phyloP scores from a whole-genome alignment of 2,888 invertebrate species.

The Dolichopus griseipennis region DNA sequence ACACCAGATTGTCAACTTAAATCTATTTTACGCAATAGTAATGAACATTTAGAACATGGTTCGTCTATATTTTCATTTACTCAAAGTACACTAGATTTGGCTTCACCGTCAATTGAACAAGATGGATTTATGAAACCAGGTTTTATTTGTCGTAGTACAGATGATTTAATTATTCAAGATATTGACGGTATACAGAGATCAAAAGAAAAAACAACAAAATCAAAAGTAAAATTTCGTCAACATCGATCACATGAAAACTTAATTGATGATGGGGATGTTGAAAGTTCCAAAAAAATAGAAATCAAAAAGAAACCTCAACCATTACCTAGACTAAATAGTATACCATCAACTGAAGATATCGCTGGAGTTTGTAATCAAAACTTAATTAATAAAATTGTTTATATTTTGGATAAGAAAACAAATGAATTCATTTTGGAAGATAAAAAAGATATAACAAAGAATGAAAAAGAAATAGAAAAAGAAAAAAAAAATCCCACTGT shows the following conservation, averaged over 20 bases:
- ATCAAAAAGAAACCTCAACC: conserved; percentile 29
- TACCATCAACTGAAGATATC: conserved; percentile 19
- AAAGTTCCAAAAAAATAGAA: conserved; percentile 6
- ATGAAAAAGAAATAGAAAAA: neutral
- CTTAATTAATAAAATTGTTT: conserved; percentile 20
- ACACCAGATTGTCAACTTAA: conserved; percentile 13
- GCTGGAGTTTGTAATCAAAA: conserved; percentile 7
- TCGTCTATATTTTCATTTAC: conserved; percentile 19
- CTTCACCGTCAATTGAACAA: conserved; percentile 3
- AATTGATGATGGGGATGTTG: conserved; percentile 19
- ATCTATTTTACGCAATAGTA: conserved; percentile 20
- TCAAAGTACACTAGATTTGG: conserved; percentile 22
- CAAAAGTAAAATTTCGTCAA: conserved; percentile 22
- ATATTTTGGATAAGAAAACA: conserved; percentile 20
- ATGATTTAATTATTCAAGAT: conserved; percentile 25
- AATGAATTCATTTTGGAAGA: conserved; percentile 24
- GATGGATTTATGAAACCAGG: neutral
- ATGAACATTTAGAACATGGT: conserved; percentile 20
- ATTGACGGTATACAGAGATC: conserved; percentile 23
- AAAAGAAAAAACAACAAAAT: conserved; percentile 20
- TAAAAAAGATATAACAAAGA: neutral
- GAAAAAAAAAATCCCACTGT: neutral
- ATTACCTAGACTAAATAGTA: conserved; percentile 35
- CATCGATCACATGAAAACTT: conserved; percentile 19
- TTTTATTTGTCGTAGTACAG: conserved; percentile 21